A percentile compares a stretch with the other conserved stretches of the same genome.
These are phyloP conservation scores for Phenganax marumi DNA, from an alignment of 92 coral and sea anemone genomes.

Conservation along the genomic window DNA sequence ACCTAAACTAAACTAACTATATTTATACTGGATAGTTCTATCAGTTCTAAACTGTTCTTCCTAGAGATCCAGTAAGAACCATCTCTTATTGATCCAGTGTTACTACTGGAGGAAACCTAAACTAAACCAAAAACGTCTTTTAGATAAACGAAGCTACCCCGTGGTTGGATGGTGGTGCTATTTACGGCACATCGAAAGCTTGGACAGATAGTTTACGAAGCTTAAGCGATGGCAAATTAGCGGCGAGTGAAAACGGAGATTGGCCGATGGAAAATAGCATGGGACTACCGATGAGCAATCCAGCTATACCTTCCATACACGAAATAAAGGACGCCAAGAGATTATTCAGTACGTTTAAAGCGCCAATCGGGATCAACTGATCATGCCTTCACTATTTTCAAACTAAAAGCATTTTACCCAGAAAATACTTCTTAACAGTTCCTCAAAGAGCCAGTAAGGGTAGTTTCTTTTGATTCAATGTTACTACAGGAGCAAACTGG, in stretches of 20 bases:
- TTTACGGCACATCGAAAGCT: constrained; percentile 24
- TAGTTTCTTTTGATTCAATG: no score
- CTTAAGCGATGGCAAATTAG: constrained; percentile 22
- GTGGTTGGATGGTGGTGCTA: constrained; percentile 34
- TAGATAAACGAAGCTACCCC: constrained; percentile 37
- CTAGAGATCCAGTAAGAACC: neutral
- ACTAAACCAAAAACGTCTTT: neutral
- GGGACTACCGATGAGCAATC: constrained; percentile 34
- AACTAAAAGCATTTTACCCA: neutral
- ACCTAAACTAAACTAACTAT: constrained; percentile 3
- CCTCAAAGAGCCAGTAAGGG: no score
- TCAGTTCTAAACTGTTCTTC: constrained; percentile 9
- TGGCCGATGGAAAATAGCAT: constrained; percentile 33
- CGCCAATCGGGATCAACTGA: neutral
- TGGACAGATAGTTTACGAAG: constrained; percentile 30
- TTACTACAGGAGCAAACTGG: no score
- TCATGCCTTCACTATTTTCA: neutral
- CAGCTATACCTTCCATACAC: constrained; percentile 24
- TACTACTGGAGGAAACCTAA: constrained; percentile 1
- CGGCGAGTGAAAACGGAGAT: constrained; percentile 4
- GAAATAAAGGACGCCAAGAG: constrained; percentile 24
- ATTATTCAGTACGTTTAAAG: constrained; percentile 16
- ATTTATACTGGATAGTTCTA: neutral
- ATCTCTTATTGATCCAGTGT: neutral
- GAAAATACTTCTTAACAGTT: no score